Evolutionary conservation across 2,797 vertebrate species (phyloP).

Genomic region (Xenentodon cancila): DNA sequence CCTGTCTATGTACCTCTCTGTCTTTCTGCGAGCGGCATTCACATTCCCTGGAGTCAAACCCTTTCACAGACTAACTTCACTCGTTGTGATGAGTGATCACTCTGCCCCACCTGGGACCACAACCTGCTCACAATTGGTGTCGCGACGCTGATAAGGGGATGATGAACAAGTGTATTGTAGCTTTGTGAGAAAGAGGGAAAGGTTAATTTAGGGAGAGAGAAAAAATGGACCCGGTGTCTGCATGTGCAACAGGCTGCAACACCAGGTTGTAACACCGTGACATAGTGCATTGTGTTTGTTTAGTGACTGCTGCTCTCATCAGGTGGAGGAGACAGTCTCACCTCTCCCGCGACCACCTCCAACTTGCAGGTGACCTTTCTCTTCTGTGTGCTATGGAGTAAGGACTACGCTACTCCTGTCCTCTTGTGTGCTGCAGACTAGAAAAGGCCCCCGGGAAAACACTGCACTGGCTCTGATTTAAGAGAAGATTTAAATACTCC

Average conservation of each 20-base stretch:
- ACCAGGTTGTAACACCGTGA: conserved; percentile 29
- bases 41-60: conserved; percentile 36
- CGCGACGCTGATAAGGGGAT: conserved; percentile 24
- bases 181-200: conserved; percentile 32
- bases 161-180: conserved; percentile 31
- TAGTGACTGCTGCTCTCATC: conserved; percentile 46
- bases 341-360: not conserved
- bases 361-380: conserved; percentile 60
- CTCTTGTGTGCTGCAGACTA: conserved; percentile 46
- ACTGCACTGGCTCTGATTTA: conserved; percentile 64
- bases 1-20: conserved; percentile 17
- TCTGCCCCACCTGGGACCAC: conserved; percentile 42
- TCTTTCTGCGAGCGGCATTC: conserved; percentile 39
- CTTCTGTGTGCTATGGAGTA: conserved; percentile 45
- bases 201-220: conserved; percentile 37
- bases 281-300: conserved; percentile 43
- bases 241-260: conserved; percentile 40
- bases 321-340: conserved; percentile 35
- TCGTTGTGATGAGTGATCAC: conserved; percentile 42
- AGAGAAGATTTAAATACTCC: conserved; percentile 73
- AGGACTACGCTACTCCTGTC: conserved; percentile 41
- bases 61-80: conserved; percentile 38
- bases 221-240: conserved; percentile 26
- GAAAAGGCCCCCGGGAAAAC: conserved; percentile 44
- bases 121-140: conserved; percentile 46